Evolutionary conservation across 2,888 invertebrate species (phyloP).

Genomic region (Linnaemya tessellans): DNA sequence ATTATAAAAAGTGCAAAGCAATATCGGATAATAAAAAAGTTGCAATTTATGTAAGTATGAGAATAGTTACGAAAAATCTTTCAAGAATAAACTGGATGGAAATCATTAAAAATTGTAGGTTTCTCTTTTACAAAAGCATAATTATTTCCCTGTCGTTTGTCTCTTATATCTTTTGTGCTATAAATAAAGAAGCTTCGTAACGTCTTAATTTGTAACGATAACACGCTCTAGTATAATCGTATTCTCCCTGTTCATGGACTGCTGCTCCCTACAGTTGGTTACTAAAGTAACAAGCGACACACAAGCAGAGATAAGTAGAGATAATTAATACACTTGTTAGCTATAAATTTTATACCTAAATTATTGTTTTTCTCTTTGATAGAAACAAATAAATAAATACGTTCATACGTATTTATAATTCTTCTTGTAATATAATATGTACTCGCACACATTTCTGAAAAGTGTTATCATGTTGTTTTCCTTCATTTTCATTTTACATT

Average conservation of each 20-base stretch:
- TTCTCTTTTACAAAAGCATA: too few species aligned
- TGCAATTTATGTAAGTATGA: too few species aligned
- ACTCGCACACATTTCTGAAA: not conserved
- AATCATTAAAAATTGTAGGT: too few species aligned
- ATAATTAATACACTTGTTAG: constrained; percentile 18
- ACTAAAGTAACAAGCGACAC: constrained; percentile 10
- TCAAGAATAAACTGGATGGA: too few species aligned
- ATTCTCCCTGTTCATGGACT: not conserved
- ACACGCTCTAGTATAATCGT: not conserved
- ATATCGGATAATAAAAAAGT: too few species aligned
- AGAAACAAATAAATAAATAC: too few species aligned
- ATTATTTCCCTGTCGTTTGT: too few species aligned
- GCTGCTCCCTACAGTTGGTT: not conserved
- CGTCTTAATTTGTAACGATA: not conserved
- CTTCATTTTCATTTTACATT: constrained; percentile 8
- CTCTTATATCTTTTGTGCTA: too few species aligned
- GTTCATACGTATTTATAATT: not conserved
- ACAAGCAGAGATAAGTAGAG: not conserved
- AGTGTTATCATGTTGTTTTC: constrained; percentile 35
- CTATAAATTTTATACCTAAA: constrained; percentile 18
- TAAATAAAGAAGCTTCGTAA: too few species aligned
- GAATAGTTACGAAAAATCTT: too few species aligned
- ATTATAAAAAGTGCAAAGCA: too few species aligned
- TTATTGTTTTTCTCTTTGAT: constrained; percentile 20
- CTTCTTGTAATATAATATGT: constrained; percentile 23